phyloP scores from a whole-genome alignment of 2,888 invertebrate genomes.

The Anodontia alba region DNA sequence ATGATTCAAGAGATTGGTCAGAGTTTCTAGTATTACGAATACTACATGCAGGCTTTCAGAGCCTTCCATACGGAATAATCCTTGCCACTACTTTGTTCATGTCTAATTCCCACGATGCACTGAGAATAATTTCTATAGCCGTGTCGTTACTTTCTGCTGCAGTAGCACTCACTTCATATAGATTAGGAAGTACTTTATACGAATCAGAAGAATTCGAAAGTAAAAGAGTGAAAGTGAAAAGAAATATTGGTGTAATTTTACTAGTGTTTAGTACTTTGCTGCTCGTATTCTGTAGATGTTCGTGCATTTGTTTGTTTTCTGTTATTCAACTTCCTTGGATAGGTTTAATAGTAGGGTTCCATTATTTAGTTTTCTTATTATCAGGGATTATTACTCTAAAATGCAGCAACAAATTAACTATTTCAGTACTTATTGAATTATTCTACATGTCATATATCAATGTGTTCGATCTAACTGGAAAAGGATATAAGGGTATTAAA shows the following conservation, averaged over 20 bases:
- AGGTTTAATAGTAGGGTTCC: conserved; percentile 58
- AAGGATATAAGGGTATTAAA: conserved; percentile 61
- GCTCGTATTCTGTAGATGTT: conserved; percentile 63
- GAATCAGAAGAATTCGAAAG: conserved; percentile 61
- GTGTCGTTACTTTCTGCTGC: conserved; percentile 53
- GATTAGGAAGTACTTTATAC: conserved; percentile 54
- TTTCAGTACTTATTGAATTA: conserved; percentile 36
- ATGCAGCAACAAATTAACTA: conserved; percentile 43
- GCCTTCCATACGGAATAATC: conserved; percentile 64
- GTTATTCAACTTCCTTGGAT: conserved; percentile 62
- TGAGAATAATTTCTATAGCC: conserved; percentile 48
- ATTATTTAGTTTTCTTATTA: conserved; percentile 55
- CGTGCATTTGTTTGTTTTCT: conserved; percentile 63
- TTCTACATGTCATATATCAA: conserved; percentile 63
- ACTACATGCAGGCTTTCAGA: conserved; percentile 69
- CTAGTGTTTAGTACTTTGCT: conserved; percentile 58
- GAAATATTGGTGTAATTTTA: conserved; percentile 55
- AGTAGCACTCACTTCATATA: conserved; percentile 57
- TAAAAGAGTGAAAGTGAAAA: conserved; percentile 39
- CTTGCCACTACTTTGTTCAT: conserved; percentile 55
- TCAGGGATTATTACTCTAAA: conserved; percentile 41
- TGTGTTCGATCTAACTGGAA: conserved; percentile 64
- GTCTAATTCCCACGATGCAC: conserved; percentile 26
- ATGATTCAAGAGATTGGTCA: conserved; percentile 66
- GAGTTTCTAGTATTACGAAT: conserved; percentile 69